phyloP scores from a whole-genome alignment of 2,113 vertebrate genomes.

The Dicerorhinus sumatrensis region DNA sequence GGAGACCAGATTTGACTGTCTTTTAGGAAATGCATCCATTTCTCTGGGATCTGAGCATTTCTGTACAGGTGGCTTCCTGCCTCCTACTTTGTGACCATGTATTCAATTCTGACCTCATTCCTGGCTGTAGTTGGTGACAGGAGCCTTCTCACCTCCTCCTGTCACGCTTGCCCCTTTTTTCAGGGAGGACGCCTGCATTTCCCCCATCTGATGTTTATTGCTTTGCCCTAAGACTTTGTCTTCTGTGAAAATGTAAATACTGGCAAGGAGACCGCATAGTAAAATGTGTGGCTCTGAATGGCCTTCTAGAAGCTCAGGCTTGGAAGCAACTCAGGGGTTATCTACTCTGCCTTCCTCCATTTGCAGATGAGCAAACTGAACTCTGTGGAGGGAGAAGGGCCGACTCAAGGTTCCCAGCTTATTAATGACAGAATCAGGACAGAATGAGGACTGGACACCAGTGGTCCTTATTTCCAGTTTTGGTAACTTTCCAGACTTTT shows the following conservation, averaged over 20 bases:
- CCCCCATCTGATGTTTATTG: neutral
- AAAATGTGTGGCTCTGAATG: neutral
- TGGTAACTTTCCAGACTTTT: neutral
- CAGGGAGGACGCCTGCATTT: neutral
- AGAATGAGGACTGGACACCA: neutral
- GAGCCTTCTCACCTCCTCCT: neutral
- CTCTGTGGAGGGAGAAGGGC: neutral
- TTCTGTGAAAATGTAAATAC: neutral
- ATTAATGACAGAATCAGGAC: neutral
- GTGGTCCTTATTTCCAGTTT: neutral
- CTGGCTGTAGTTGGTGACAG: neutral
- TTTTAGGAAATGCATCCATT: constrained; percentile 26
- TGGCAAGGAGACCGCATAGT: neutral
- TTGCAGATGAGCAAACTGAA: neutral
- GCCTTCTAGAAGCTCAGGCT: neutral
- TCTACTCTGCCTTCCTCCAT: neutral
- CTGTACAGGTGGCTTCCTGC: neutral
- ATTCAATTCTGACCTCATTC: neutral
- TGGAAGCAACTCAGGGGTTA: neutral
- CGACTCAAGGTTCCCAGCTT: neutral
- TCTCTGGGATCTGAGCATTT: neutral
- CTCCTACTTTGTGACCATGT: neutral
- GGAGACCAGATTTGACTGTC: neutral
- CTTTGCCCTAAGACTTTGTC: neutral
- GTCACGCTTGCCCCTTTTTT: neutral